Evolutionary conservation across 2,797 vertebrate species (phyloP), one percentile per base, ranked within the genome.

Genomic region (Pristis pectinata): DNA sequence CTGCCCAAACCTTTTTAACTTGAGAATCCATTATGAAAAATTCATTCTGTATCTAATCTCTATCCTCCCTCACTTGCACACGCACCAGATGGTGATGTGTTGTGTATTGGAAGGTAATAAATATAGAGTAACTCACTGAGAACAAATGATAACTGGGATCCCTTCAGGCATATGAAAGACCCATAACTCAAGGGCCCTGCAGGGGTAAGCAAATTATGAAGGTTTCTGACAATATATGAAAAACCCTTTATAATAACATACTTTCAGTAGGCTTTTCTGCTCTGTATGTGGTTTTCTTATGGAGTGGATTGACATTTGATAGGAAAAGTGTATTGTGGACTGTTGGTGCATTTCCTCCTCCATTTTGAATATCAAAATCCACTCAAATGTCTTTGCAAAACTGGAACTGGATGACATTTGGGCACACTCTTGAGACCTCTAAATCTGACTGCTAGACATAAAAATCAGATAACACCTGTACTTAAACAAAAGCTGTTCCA

Each of bases 1-100:
- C 44, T 34, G 92, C 67, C 67, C 92, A 94, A 94, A 91, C 92
- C 72, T n/a, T 94, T 94, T 76, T 94, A 94, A 94, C 92, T 76
- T 76, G 92, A 76, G 72, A 76, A 56, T 76, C 92, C 70, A 94
- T 94, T 94, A 76, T 94, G 44, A 94, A 94, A 94, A 53, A 94
- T 56, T 76, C 30, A 94, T 56, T 94, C 53, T 76, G 67, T 56
- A 94, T n/a, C 67, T 94, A 94, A 94, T 76, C 92, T 94, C 67
- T n/a, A 74, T n/a, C 72, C 44, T 94, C 30, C 72, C 44, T 76
- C 7, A 13, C 92, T 53, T 76, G 92, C 92, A 94, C 92, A 74
- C 76, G 41, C 70, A 74, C 70, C 92, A 94, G 92, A 94, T 94
- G 92, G 92, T 11, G 27, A 53, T 74, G 44, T 76, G 92, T 76